Conservation (phyloP, 2,888 invertebrate genomes). For the Polyommatus icarus region DNA sequence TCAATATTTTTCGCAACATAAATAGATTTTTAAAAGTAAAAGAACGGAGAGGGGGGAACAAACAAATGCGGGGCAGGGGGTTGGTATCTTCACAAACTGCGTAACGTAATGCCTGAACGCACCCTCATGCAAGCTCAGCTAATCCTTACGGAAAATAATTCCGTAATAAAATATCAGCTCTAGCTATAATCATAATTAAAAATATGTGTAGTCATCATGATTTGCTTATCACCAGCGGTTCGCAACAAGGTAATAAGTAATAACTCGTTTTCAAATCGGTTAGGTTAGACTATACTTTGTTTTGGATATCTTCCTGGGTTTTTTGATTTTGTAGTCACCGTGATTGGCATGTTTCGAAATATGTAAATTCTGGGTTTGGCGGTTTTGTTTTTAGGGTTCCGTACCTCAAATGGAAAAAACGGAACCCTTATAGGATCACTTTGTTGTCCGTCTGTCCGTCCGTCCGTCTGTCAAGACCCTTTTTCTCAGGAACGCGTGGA, state of each 20-base stretch:
- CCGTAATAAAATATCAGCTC: background rate
- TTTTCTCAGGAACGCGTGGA: too few relatives aligned
- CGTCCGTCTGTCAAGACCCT: too few relatives aligned
- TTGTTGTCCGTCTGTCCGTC: too few relatives aligned
- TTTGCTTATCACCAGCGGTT: background rate
- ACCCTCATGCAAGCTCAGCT: background rate
- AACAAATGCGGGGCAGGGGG: background rate
- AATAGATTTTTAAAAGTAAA: too few relatives aligned
- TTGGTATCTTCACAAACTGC: background rate
- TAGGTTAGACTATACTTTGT: background rate
- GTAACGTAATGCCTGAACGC: background rate
- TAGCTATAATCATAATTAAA: slow-evolving; percentile 4
- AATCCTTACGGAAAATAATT: background rate
- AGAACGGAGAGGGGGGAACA: too few relatives aligned
- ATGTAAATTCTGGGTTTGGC: background rate
- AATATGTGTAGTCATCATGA: background rate
- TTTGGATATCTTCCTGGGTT: background rate
- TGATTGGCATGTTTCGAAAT: background rate
- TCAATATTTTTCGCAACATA: too few relatives aligned
- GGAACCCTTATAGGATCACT: too few relatives aligned
- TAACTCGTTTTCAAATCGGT: background rate
- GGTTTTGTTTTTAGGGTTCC: too few relatives aligned
- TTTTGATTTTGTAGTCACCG: background rate
- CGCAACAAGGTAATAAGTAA: background rate
- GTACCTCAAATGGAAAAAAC: too few relatives aligned